Base-by-base conservation (phyloP, 2,888 invertebrate species). In the Andrena bicolor region DNA sequence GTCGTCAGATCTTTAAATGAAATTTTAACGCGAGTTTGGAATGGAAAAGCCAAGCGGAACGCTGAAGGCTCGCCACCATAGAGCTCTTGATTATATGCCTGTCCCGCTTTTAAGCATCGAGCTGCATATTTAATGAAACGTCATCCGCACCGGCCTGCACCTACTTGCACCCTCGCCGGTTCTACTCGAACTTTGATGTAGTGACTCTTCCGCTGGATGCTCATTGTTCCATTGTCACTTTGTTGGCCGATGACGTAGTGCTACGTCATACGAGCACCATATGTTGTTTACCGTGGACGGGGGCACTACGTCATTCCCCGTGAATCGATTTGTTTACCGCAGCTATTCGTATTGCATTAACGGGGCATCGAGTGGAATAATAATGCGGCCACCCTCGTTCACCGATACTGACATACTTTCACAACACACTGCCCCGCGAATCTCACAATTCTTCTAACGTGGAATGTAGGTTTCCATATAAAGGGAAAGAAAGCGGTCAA, bases 221-320 rank as follows among this genome's bases (percentile, higher is more conserved):
- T 78, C 78, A 80, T 80, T 80, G 80, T 80, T 60, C 80, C 60
- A 53, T 80, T 80, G 80, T 80, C 80, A 80, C 80, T 80, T 80
- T 80, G 80, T 80, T 80, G 71, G 35, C 64, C 65, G 8, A 64
- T 80, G 71, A 80, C 80, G 80, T 32, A 65, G 80, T 64, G 71
- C 80, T 80, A 80, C 80, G 80, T 80, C 80, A 80, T 56, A 32
- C n/a, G 65, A 48, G 60, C 28, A 65, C 80, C 80, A 80, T 71
- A 80, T 80, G 80, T 71, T 80, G 80, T 80, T 80, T 80, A 80
- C 70, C 79, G 35, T 70, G 35, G 53, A 49, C 56, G 10, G 23
- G 41, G 28, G 41, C 41, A 70, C 80, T 71, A 65, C 80, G 80
- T 71, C 80, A 80, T 80, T 60, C 71, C 56, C 35, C 23, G 71